A percentile compares a stretch with the other conserved stretches of the same genome.
These are phyloP conservation scores for Ectemnius cavifrons DNA, from an alignment of 2,888 invertebrate genomes.

Conservation along the genomic window DNA sequence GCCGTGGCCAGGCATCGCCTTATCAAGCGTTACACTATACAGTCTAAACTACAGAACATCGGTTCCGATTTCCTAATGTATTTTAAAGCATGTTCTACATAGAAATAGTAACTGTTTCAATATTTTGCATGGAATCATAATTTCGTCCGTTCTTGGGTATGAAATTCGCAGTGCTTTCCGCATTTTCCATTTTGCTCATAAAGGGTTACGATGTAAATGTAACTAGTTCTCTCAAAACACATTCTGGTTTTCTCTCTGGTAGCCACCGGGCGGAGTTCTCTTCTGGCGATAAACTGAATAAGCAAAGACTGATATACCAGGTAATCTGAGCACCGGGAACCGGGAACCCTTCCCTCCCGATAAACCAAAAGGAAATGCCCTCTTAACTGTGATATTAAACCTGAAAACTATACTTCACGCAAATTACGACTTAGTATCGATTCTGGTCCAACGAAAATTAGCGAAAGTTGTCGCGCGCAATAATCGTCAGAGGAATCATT, in stretches of 20 bases:
- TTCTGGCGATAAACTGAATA: conserved; percentile 16
- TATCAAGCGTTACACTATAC: background rate
- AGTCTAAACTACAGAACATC: too few relatives aligned
- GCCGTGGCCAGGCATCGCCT: background rate
- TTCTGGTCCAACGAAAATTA: background rate
- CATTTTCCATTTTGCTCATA: conserved; percentile 55
- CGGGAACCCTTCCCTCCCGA: conserved; percentile 12
- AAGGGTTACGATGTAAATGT: conserved; percentile 47
- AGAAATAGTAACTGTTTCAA: background rate
- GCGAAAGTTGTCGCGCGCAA: background rate
- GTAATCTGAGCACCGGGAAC: conserved; percentile 7
- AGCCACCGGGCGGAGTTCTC: conserved; percentile 14
- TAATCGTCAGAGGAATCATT: background rate
- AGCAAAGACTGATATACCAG: conserved; percentile 13
- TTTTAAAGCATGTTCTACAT: background rate
- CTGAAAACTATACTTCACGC: too few relatives aligned
- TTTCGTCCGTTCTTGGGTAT: conserved; percentile 34
- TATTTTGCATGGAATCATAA: background rate
- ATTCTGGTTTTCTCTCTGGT: conserved; percentile 40
- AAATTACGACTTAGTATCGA: too few relatives aligned
- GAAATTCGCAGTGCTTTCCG: conserved; percentile 42
- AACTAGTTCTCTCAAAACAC: conserved; percentile 48
- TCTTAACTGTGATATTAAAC: too few relatives aligned
- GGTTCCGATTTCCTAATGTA: background rate
- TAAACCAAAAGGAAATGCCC: background rate